Evolutionary conservation across 2,113 vertebrate genomes (phyloP), one percentile per base, ranked within the genome.

Genomic region (Cheirogaleus medius): DNA sequence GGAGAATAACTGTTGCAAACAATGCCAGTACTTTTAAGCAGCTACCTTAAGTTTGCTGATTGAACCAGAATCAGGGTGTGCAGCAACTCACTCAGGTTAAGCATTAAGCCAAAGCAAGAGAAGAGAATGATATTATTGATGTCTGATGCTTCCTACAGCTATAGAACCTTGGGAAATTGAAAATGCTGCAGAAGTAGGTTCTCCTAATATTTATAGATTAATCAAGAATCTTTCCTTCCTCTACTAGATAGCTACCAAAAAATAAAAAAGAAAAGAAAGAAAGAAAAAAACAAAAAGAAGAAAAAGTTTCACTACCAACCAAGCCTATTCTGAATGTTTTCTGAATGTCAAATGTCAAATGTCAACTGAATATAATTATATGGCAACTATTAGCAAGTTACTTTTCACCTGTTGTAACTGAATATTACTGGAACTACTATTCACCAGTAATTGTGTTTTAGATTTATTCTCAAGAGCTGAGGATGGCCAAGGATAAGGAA

Each of bases 141-240:
- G 49, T 90, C 77, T 97, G 25, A 2, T 73, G 39, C 92, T 97
- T 91, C 21, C 87, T 64, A 63, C 1, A 91, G 1, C 54, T 92
- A 91, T 44, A 87, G 93, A 92, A 82, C 3, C 20, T 94, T 49
- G 49, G 58, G 32, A 92, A 92, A 93, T 5, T 60, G n/a, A 77
- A 97, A 97, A 93, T 93, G 27, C 84, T 94, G 8, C 14, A 90
- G 58, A 98, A 94, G 81, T 54, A 93, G 73, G 29, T 96, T 84
- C 95, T 94, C 12, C 14, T 87, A 82, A 87, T 7, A 12, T 97
- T 87, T 14, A 20, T 27, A 95, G 68, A 74, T 80, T 76, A 87
- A 85, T n/a, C 77, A 96, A 81, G 27, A 81, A 78, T 37, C 10
- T 89, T 80, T 76, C 32, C 18, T 82, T 25, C 14, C 20, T 93